Conservation (phyloP, 2,797 vertebrate genomes). For the Mormyrops boulengeri region DNA sequence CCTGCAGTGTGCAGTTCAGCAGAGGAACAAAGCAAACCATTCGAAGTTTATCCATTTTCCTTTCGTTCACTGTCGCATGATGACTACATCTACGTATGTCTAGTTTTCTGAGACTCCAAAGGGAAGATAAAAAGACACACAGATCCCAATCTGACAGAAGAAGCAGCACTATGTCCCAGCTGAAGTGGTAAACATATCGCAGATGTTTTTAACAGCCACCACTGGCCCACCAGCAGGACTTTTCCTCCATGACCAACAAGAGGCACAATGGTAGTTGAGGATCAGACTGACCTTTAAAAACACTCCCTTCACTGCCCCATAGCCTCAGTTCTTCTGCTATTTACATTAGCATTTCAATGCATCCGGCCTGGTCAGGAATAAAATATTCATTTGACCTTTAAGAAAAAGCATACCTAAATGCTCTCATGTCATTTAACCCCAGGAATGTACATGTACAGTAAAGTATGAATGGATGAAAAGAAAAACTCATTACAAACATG, state of each 20-base stretch:
- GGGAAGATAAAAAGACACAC: background rate
- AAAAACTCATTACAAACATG: background rate
- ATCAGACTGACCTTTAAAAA: slow-evolving; percentile 56
- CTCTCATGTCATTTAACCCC: slow-evolving; percentile 72
- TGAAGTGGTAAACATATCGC: background rate
- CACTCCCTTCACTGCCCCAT: slow-evolving; percentile 58
- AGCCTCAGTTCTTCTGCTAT: slow-evolving; percentile 50
- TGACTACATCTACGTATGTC: background rate
- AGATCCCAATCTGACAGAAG: background rate
- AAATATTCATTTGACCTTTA: slow-evolving; percentile 73
- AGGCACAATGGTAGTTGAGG: background rate
- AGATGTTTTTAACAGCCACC: background rate
- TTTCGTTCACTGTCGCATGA: background rate
- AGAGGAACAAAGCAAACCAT: background rate
- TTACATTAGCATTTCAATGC: slow-evolving; percentile 74
- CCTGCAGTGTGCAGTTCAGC: background rate
- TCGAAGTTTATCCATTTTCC: background rate
- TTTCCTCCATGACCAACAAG: background rate
- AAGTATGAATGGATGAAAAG: background rate
- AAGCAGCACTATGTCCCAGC: background rate
- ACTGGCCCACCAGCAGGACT: background rate
- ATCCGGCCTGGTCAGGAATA: slow-evolving; percentile 54
- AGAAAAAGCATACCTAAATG: slow-evolving; percentile 64
- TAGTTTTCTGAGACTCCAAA: background rate
- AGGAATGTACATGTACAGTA: slow-evolving; percentile 45